phyloP scores from a whole-genome alignment of 2,797 vertebrate species.

The Lerista edwardsae region DNA sequence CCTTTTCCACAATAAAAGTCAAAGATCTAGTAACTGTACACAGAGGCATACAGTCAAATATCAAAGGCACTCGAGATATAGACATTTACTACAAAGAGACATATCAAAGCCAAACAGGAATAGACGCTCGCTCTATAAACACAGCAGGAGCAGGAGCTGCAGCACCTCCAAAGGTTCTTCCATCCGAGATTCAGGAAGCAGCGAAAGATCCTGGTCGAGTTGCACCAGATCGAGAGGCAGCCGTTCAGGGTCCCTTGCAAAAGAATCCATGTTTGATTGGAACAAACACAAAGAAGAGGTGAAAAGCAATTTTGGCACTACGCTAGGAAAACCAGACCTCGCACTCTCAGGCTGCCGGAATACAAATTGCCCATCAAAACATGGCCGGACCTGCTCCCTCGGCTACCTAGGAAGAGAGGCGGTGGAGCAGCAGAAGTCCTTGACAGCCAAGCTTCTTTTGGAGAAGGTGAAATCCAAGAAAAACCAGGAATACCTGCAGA shows the following conservation, averaged over 20 bases:
- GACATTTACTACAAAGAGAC: conserved; percentile 58
- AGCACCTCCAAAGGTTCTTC: conserved; percentile 54
- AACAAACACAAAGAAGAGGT: conserved; percentile 47
- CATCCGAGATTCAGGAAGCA: conserved; percentile 55
- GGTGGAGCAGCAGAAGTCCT: conserved; percentile 63
- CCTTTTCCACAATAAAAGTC: conserved; percentile 50
- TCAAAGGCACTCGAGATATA: conserved; percentile 59
- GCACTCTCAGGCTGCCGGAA: conserved; percentile 30
- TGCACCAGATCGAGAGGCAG: conserved; percentile 53
- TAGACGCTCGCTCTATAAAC: conserved; percentile 48
- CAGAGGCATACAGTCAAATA: conserved; percentile 60
- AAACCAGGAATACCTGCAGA: conserved; percentile 49
- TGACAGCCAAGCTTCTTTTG: conserved; percentile 75
- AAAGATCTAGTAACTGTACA: conserved; percentile 56
- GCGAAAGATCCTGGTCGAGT: conserved; percentile 46
- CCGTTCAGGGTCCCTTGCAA: conserved; percentile 57
- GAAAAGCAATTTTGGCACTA: conserved; percentile 19
- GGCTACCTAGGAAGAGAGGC: conserved; percentile 53
- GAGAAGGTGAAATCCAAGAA: conserved; percentile 75
- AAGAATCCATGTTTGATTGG: conserved; percentile 58
- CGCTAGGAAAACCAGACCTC: conserved; percentile 53
- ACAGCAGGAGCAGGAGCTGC: conserved; percentile 46
- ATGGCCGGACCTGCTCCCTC: conserved; percentile 41
- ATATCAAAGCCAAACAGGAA: conserved; percentile 61
- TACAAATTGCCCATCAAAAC: conserved; percentile 47